Evolutionary conservation across 2,797 vertebrate genomes (phyloP), one percentile per base, ranked within the genome.

Genomic region (Scomberomorus guttatus): DNA sequence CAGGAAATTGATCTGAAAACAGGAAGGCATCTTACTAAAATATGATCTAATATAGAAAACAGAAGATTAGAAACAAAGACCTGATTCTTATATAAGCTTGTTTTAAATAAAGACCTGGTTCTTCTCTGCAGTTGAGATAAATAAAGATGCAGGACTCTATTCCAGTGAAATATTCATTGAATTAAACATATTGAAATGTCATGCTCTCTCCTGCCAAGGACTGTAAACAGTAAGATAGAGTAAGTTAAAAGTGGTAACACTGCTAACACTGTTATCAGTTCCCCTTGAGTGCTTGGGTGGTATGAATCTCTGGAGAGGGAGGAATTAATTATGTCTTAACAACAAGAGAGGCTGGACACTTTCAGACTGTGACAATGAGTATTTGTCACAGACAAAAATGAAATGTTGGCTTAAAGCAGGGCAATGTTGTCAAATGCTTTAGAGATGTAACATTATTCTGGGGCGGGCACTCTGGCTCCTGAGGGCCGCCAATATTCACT

Each of bases 341-440:
- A 69, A 34, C 63, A 69, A 39, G 60, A 25, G 52, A 65, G 71
- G 57, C 18, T 4, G 17, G 25, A 68, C 58, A 51, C 59, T 66
- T 58, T 24, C 18, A 17, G 34, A 34, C 8, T 3, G 4, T 71
- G 34, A 75, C 69, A 52, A 32, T 7, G 1, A 72, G 25, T 50
- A 75, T 66, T 77, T 73, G 64, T 75, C 80, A 70, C 72, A 69
- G 72, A 68, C 57, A 71, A 75, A 81, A 74, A 80, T 75, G 34
- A 70, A 66, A 52, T 42, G 34, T n/a, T 27, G 18, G 42, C 15
- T 44, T 55, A 46, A 50, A 85, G 67, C 14, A 46, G 6, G 61
- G 12, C 6, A 4, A 25, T 2, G 44, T 54, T 59, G 22, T 67
- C n/a, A 34, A 20, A 4, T 0, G 20, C 50, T 58, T 63, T 18